Evolutionary conservation across 2,113 vertebrate genomes (phyloP), one percentile per base, ranked within the genome.

Genomic region (Trinectes maculatus): DNA sequence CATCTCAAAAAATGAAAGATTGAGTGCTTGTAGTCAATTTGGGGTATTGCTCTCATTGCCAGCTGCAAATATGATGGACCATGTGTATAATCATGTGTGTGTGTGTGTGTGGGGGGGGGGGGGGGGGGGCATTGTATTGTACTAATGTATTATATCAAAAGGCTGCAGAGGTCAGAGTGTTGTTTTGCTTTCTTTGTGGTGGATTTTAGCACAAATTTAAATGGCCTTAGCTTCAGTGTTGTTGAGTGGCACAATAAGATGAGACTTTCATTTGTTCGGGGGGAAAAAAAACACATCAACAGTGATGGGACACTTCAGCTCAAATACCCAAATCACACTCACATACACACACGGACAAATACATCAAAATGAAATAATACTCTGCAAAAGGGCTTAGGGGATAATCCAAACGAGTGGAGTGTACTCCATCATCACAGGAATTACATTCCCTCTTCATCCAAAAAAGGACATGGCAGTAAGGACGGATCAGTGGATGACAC

Each of bases 321-420:
- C 74, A 81, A 36, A 39, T 16, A 63, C 21, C 25, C 39, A 81
- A 70, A 56, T 57, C 53, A 26, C 54, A 59, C 49, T 39, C 57
- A 59, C 36, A 54, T 39, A 55, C 55, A 51, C 29, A 71, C 66
- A 53, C 40, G 56, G 37, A 47, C 52, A 72, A 68, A 73, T 55
- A 76, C 57, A 80, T 74, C 77, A 76, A 86, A 86, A 83, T 83
- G 85, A 90, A 83, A 89, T 87, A 90, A 90, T 91, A 79, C 79
- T 79, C 71, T 53, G 80, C 85, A 91, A 90, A n/a, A 88, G 78
- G 84, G 87, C 86, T 91, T 91, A 91, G 55, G 46, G 84, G 87
- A 93, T 92, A 89, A 93, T 92, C 90, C 89, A 80, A 68, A 71
- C 16, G 55, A 86, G 80, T 82, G 67, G 59, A 90, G 78, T 82